These are phyloP conservation scores for Gobius niger DNA, from an alignment of 2,113 vertebrate species.

Conservation along the genomic window DNA sequence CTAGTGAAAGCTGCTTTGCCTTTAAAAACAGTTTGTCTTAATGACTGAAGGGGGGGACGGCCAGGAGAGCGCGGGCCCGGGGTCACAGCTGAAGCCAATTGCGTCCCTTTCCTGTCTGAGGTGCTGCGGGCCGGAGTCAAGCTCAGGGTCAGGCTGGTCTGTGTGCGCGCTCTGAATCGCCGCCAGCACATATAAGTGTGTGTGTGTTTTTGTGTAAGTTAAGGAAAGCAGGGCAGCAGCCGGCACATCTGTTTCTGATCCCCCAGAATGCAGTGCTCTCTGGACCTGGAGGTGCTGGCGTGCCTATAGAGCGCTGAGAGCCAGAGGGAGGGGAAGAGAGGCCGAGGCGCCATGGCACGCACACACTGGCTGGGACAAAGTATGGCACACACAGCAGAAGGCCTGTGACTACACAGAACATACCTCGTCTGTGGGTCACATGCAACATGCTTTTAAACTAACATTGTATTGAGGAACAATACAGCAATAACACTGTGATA, in stretches of 20 bases:
- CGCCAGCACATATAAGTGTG: slow-evolving; percentile 45
- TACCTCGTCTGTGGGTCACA: slow-evolving; percentile 18
- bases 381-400: slow-evolving; percentile 20
- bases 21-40: slow-evolving; percentile 82
- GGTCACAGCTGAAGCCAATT: slow-evolving; percentile 81
- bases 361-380: slow-evolving; percentile 48
- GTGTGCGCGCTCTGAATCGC: slow-evolving; percentile 66
- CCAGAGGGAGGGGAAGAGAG: slow-evolving; percentile 36
- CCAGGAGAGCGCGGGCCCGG: slow-evolving; percentile 42
- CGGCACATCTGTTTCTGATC: slow-evolving; percentile 81
- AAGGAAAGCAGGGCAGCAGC: slow-evolving; percentile 62
- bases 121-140: slow-evolving; percentile 70
- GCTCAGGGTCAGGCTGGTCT: slow-evolving; percentile 67
- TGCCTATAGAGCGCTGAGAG: slow-evolving; percentile 50
- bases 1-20: slow-evolving; percentile 75
- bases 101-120: slow-evolving; percentile 77
- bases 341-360: slow-evolving; percentile 63
- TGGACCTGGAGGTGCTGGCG: slow-evolving; percentile 66
- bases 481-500: no score
- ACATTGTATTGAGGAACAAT: neutral
- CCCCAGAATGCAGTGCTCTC: slow-evolving; percentile 65
- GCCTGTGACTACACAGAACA: slow-evolving; percentile 37
- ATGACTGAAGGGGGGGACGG: slow-evolving; percentile 59
- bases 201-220: slow-evolving; percentile 59
- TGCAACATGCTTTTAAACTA: neutral